Evolutionary conservation across 1,140 invertebrate species (phyloP).

Genomic region (Plectrocnemia conspersa): DNA sequence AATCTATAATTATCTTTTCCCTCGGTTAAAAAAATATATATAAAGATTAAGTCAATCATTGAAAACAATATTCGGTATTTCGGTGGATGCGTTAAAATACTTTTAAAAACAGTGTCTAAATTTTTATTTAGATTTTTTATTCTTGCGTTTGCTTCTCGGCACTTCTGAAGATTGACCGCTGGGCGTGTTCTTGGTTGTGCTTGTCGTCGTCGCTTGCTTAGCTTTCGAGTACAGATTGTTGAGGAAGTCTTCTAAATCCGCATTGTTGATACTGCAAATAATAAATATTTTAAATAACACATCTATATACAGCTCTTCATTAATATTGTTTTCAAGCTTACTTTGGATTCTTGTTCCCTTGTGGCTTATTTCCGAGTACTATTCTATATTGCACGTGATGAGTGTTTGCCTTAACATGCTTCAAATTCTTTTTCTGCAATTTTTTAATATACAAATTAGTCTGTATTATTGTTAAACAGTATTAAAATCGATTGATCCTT

Average conservation of each 20-base stretch:
- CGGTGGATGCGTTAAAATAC: no score
- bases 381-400: constrained; percentile 91
- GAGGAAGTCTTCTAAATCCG: constrained; percentile 49
- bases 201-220: constrained; percentile 36
- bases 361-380: constrained; percentile 63
- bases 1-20: no score
- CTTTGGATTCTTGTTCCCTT: constrained; percentile 23
- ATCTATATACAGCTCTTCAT: constrained; percentile 2
- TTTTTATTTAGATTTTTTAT: constrained; percentile 36
- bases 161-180: constrained; percentile 19
- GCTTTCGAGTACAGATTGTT: constrained; percentile 48
- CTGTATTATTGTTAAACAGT: not conserved
- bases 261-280: constrained; percentile 42
- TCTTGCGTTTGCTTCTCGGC: constrained; percentile 43
- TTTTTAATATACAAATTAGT: constrained; percentile 21
- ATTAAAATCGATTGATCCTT: no score
- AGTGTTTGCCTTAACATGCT: constrained; percentile 76
- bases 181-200: constrained; percentile 35
- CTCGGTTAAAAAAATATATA: no score
- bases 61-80: no score
- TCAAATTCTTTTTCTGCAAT: constrained; percentile 64
- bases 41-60: no score
- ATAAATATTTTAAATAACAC: not conserved
- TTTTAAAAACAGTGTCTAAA: no score
- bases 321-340: constrained; percentile 19